These are phyloP conservation scores for Bombus waltoni DNA, from an alignment of 1,140 invertebrate genomes.

Conservation along the genomic window DNA sequence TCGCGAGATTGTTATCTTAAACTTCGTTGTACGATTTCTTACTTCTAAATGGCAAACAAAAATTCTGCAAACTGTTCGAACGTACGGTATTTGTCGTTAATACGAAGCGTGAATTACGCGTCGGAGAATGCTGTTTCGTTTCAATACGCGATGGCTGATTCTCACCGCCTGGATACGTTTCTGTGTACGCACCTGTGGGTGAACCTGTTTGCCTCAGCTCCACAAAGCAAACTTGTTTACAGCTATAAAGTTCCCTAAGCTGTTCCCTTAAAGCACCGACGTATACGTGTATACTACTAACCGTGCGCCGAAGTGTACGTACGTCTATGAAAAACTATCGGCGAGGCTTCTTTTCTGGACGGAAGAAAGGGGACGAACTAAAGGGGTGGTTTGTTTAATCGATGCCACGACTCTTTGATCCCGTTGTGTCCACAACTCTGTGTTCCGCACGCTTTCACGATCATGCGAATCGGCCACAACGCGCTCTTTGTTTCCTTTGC, in stretches of 20 bases:
- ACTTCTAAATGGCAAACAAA: background rate
- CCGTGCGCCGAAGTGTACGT: conserved; percentile 15
- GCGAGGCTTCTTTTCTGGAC: conserved; percentile 15
- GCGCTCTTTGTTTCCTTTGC: conserved; percentile 37
- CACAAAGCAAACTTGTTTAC: conserved; percentile 21
- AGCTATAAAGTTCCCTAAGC: conserved; percentile 26
- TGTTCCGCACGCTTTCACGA: conserved; percentile 43
- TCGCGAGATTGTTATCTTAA: too few species aligned
- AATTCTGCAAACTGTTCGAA: background rate
- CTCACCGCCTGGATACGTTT: background rate
- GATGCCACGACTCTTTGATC: conserved; percentile 70
- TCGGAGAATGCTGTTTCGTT: background rate
- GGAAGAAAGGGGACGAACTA: conserved; percentile 45
- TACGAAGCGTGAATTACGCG: background rate
- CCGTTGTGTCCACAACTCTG: conserved; percentile 53
- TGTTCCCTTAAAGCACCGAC: background rate
- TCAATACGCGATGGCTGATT: background rate
- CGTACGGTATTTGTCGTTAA: background rate
- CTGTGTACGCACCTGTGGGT: conserved; percentile 31
- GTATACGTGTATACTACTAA: background rate
- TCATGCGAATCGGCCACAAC: conserved; percentile 46
- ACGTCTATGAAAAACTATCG: background rate
- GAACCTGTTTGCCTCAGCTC: conserved; percentile 39
- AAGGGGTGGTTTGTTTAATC: conserved; percentile 74
- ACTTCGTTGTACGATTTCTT: background rate